These are phyloP conservation scores for Orientallactaga bullata DNA, from an alignment of 2,113 vertebrate species.

Conservation along the genomic window DNA sequence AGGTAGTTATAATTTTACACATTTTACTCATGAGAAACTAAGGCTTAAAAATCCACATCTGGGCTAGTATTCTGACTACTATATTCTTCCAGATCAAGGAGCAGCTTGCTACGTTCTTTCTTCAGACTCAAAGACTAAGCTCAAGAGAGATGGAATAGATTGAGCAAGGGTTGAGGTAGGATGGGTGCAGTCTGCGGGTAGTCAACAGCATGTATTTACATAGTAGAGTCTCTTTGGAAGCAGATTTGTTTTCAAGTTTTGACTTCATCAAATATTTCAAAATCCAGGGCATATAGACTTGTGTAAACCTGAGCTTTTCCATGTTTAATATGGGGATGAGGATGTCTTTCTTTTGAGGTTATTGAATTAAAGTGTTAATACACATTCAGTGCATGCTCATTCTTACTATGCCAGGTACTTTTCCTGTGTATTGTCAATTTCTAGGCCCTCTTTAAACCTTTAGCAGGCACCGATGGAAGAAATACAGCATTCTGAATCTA, in stretches of 20 bases:
- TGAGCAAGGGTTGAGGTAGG: neutral
- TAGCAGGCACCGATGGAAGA: neutral
- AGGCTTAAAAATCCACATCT: neutral
- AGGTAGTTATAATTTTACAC: neutral
- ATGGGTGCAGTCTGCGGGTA: neutral
- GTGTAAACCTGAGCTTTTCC: neutral
- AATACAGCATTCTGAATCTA: neutral
- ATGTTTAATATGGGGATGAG: neutral
- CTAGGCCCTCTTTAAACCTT: neutral
- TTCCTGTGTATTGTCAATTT: neutral
- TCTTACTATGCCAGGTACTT: neutral
- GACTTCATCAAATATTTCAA: neutral
- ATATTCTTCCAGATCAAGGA: fast-evolving
- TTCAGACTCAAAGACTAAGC: neutral
- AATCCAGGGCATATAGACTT: neutral
- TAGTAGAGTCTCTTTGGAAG: neutral
- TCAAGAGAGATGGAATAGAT: no score
- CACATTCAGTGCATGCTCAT: neutral
- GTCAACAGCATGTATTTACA: neutral
- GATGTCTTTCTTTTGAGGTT: neutral
- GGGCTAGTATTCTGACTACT: neutral
- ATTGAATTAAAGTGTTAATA: neutral
- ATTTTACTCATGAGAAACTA: neutral
- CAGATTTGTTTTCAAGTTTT: neutral
- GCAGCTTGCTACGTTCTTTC: neutral